Conservation (phyloP, 1,140 invertebrate genomes). For the Paraescarpia echinospica region DNA sequence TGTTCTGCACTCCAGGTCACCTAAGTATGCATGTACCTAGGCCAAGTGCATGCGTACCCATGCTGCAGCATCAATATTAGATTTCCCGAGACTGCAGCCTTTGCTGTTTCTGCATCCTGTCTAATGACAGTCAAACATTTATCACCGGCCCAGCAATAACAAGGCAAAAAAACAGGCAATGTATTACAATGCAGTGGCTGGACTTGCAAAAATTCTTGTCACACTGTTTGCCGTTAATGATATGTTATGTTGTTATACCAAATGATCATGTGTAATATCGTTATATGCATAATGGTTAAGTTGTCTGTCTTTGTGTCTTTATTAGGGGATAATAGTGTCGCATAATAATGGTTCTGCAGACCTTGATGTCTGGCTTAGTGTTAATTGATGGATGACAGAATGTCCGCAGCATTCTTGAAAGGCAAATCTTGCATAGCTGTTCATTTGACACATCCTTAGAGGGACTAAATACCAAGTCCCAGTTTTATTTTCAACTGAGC, state of each 20-base stretch:
- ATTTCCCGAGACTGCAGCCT: not conserved
- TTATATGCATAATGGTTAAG: not conserved
- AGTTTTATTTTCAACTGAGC: not conserved
- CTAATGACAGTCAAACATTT: not conserved
- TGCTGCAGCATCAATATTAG: not conserved
- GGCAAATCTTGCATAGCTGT: not conserved
- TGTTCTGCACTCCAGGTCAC: not conserved
- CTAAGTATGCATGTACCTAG: not conserved
- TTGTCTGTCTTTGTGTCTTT: not conserved
- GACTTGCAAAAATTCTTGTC: not conserved
- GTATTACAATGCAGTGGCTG: not conserved
- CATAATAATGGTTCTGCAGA: not conserved
- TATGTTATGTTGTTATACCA: not conserved
- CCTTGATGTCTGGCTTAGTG: not conserved
- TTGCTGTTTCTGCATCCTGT: not conserved
- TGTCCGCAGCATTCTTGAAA: not conserved
- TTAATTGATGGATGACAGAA: not conserved
- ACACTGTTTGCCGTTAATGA: not conserved
- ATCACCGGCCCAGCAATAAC: not conserved
- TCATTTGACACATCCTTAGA: not conserved
- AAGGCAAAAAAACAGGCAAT: no score
- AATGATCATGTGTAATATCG: not conserved
- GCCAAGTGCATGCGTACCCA: not conserved
- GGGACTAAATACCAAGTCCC: not conserved
- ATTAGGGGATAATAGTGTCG: not conserved